Percentiles rank a stretch among this genome's conserved stretches.
Evolutionary conservation across 1,140 invertebrate genomes (phyloP).

Genomic region (Drosophila setifemur): DNA sequence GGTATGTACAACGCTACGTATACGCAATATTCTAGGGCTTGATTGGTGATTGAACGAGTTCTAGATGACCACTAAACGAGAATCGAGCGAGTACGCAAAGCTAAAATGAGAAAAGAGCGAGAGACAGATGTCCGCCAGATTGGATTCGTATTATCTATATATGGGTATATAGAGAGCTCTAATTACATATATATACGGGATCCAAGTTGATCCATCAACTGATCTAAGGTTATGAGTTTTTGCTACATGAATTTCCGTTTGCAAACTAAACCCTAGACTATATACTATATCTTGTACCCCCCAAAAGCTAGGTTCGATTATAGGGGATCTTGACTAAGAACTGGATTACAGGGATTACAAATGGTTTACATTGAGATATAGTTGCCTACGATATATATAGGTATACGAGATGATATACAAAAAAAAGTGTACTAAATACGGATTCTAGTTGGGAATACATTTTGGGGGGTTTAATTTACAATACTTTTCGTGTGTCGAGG

Average conservation of each 20-base stretch:
- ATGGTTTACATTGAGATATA: too few species aligned
- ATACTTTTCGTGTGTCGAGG: background rate
- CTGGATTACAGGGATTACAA: slow-evolving; percentile 2
- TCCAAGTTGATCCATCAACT: background rate
- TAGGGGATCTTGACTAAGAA: slow-evolving; percentile 10
- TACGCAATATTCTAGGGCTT: slow-evolving; percentile 24
- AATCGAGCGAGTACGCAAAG: slow-evolving; percentile 7
- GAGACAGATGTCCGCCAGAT: slow-evolving; percentile 7
- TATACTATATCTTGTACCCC: background rate
- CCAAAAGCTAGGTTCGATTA: slow-evolving; percentile 12
- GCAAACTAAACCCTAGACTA: background rate
- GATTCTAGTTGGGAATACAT: background rate
- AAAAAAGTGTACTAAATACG: slow-evolving; percentile 14
- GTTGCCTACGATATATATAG: background rate
- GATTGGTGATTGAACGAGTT: slow-evolving; percentile 13
- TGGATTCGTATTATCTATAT: background rate
- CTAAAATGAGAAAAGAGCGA: slow-evolving; percentile 10
- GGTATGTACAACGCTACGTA: slow-evolving; percentile 48
- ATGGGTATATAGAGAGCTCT: background rate
- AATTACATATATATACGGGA: background rate
- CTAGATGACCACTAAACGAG: slow-evolving; percentile 21
- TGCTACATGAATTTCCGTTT: too few species aligned
- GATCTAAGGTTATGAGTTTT: background rate
- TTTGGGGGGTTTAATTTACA: slow-evolving; percentile 4
- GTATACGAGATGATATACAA: background rate